Conservation (phyloP, 1,140 invertebrate genomes). For the Drosophila bifasciata region DNA sequence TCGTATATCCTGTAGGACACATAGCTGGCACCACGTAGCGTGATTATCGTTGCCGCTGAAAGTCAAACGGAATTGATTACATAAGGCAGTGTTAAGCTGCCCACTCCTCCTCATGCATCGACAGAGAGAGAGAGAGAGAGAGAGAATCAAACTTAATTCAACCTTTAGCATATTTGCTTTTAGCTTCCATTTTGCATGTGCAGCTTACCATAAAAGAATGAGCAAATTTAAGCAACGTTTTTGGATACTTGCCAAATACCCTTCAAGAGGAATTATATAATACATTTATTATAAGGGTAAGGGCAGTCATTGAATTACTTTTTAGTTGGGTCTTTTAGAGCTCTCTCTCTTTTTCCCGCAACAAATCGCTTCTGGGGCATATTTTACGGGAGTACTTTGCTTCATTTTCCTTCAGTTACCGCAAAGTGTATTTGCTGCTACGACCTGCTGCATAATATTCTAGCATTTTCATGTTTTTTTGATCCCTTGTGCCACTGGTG, state of each 20-base stretch:
- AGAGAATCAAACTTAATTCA: constrained; percentile 33
- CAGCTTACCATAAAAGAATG: constrained; percentile 51
- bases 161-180: constrained; percentile 58
- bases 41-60: constrained; percentile 93
- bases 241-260: constrained; percentile 10
- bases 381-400: no score
- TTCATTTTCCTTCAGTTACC: no score
- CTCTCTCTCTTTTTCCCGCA: no score
- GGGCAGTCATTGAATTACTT: not conserved
- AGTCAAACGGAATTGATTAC: constrained; percentile 5
- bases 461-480: not conserved
- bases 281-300: not conserved
- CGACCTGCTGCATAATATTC: no score
- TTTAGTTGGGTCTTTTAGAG: not conserved
- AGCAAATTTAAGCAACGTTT: constrained; percentile 63
- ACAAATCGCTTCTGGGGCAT: no score
- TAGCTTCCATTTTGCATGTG: constrained; percentile 8
- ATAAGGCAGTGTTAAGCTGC: not conserved
- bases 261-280: not conserved
- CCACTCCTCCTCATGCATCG: no score
- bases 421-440: constrained; percentile 1
- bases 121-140: not conserved
- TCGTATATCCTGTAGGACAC: constrained; percentile 96
- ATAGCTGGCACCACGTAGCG: constrained; percentile 94
- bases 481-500: not conserved